Conservation (phyloP, 2,797 vertebrate species). For the Bradypodion pumilum region DNA sequence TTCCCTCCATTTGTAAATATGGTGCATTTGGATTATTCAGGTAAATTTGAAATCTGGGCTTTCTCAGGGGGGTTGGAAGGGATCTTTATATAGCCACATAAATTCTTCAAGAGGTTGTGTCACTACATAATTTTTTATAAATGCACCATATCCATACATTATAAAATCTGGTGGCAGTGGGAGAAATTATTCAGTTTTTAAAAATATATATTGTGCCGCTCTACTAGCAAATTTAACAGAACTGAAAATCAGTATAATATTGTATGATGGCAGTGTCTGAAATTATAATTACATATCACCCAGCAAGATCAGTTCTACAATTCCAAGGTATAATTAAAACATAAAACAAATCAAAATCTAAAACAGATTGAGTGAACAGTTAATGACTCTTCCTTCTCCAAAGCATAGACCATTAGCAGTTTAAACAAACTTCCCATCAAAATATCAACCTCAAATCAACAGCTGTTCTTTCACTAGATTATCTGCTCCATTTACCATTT, state of each 20-base stretch:
- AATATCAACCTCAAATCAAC: neutral
- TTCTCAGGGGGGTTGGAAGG: too few relatives aligned
- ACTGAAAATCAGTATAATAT: neutral
- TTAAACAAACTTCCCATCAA: neutral
- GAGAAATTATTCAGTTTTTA: constrained; percentile 44
- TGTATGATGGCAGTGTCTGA: neutral
- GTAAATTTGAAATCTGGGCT: too few relatives aligned
- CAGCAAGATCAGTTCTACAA: neutral
- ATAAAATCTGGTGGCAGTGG: constrained; percentile 42
- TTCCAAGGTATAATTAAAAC: constrained; percentile 10
- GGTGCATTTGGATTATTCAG: too few relatives aligned
- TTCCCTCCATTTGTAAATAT: too few relatives aligned
- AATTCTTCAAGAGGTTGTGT: neutral
- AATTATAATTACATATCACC: neutral
- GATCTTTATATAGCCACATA: too few relatives aligned
- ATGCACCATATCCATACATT: neutral
- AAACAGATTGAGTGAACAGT: neutral
- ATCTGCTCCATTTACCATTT: neutral
- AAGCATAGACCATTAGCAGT: neutral
- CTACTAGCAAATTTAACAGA: neutral
- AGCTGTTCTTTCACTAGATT: neutral
- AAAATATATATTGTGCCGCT: constrained; percentile 43
- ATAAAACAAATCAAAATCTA: neutral
- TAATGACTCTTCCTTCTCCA: neutral
- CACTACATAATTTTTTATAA: neutral